A percentile compares a stretch with the other conserved stretches of the same genome.
Conservation (phyloP, 1,140 invertebrate species). For the Oryzaephilus surinamensis region DNA sequence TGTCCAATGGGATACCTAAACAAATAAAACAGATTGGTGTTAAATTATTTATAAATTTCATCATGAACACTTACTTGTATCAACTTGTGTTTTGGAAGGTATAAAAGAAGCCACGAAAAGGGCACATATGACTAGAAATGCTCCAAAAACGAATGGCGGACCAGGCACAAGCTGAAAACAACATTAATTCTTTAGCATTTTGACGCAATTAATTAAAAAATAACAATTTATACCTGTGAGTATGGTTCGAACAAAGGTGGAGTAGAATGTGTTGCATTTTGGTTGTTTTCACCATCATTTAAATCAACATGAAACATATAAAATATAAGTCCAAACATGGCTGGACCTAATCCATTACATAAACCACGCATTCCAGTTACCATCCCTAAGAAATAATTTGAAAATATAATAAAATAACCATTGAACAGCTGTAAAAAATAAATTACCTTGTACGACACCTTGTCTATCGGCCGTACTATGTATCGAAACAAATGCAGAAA, state of each 20-base stretch:
- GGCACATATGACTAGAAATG: conserved; percentile 90
- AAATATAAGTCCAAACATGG: conserved; percentile 96
- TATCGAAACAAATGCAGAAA: conserved; percentile 95
- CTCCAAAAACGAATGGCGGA: conserved; percentile 99
- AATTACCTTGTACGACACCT: conserved; percentile 91
- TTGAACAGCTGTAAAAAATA: neutral
- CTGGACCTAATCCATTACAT: conserved; percentile 87
- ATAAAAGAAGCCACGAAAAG: conserved; percentile 34
- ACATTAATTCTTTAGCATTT: conserved; percentile 9
- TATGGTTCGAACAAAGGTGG: conserved; percentile 40
- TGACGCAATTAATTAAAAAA: neutral
- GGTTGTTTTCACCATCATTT: conserved; percentile 49
- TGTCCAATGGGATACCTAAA: conserved; percentile 57
- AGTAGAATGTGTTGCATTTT: conserved; percentile 51
- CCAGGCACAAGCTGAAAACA: conserved; percentile 69
- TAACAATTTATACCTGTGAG: conserved; percentile 38
- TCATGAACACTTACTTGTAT: conserved; percentile 23
- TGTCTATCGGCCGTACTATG: conserved; percentile 95
- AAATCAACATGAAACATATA: conserved; percentile 98
- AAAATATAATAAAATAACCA: neutral
- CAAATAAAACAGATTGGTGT: conserved; percentile 15
- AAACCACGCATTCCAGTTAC: conserved; percentile 93
- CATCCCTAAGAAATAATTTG: conserved; percentile 60
- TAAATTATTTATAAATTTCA: conserved; percentile 2
- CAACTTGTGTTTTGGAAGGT: conserved; percentile 27